A percentile compares a stretch with the other conserved stretches of the same genome.
Conservation (phyloP, 2,797 vertebrate species). For the Podarcis siculus region DNA sequence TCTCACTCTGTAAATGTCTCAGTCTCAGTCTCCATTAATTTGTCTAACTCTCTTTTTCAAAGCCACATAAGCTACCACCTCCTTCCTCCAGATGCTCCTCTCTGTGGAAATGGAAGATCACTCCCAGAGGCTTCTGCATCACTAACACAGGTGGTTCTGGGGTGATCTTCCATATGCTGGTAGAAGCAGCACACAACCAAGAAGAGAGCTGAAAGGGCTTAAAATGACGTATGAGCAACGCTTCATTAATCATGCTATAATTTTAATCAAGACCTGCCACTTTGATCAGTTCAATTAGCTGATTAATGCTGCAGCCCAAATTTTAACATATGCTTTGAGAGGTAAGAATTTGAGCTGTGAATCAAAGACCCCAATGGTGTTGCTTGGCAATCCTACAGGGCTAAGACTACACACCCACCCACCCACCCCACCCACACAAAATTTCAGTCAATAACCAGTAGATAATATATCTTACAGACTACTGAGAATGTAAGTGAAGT, state of each 20-base stretch:
- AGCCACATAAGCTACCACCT: background rate
- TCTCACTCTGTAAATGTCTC: background rate
- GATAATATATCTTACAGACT: background rate
- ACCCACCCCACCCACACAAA: too few relatives aligned
- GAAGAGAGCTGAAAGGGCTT: background rate
- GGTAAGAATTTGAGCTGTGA: background rate
- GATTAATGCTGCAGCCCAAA: background rate
- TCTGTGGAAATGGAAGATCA: background rate
- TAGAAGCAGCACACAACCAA: background rate
- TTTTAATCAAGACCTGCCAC: background rate
- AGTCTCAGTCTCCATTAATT: too few relatives aligned
- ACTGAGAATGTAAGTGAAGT: background rate
- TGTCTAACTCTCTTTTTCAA: too few relatives aligned
- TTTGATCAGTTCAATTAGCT: background rate
- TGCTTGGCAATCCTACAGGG: background rate
- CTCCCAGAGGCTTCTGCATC: background rate
- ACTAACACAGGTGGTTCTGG: background rate
- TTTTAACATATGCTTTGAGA: background rate
- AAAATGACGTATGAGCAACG: background rate
- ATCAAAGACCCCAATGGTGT: background rate
- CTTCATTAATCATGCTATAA: background rate
- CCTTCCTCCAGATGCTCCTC: background rate
- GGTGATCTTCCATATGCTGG: background rate
- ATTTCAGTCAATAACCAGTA: too few relatives aligned
- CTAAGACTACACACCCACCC: background rate